Conservation (phyloP, 2,888 invertebrate species). For the Cosmorhoe ocellata region DNA sequence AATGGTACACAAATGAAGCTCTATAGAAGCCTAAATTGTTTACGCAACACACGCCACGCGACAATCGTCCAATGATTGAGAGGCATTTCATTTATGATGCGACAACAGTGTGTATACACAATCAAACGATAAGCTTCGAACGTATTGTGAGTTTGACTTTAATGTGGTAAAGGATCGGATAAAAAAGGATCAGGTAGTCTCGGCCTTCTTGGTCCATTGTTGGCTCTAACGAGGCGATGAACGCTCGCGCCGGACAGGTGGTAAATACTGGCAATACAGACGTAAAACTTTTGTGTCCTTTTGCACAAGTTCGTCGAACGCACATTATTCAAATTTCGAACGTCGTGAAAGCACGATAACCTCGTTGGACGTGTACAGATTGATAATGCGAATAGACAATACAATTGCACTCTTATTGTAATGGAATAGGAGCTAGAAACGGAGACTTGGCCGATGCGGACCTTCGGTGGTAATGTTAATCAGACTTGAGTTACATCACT, state of each 20-base stretch:
- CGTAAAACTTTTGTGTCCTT: constrained; percentile 46
- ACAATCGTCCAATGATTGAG: constrained; percentile 41
- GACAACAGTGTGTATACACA: constrained; percentile 38
- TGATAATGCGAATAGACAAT: constrained; percentile 54
- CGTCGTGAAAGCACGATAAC: constrained; percentile 77
- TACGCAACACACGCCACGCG: constrained; percentile 53
- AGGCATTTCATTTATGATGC: constrained; percentile 59
- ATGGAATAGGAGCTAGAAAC: constrained; percentile 33
- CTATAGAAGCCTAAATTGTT: constrained; percentile 54
- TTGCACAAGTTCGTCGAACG: constrained; percentile 75
- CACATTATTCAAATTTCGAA: constrained; percentile 76
- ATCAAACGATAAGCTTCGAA: constrained; percentile 12
- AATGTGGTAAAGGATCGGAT: constrained; percentile 57
- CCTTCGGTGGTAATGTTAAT: constrained; percentile 52
- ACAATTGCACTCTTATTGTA: constrained; percentile 22
- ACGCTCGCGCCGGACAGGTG: constrained; percentile 63
- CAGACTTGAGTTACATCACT: constrained; percentile 52
- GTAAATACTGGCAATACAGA: constrained; percentile 48
- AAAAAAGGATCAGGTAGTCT: constrained; percentile 63
- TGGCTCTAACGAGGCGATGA: constrained; percentile 66
- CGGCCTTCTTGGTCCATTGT: constrained; percentile 63
- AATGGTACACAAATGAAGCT: constrained; percentile 54
- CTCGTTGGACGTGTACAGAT: constrained; percentile 66
- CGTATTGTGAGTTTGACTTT: constrained; percentile 67
- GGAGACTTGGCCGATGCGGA: constrained; percentile 38